Percentiles rank a stretch among this genome's conserved stretches.
phyloP scores from a whole-genome alignment of 2,113 vertebrate species.

The Isurus oxyrinchus region DNA sequence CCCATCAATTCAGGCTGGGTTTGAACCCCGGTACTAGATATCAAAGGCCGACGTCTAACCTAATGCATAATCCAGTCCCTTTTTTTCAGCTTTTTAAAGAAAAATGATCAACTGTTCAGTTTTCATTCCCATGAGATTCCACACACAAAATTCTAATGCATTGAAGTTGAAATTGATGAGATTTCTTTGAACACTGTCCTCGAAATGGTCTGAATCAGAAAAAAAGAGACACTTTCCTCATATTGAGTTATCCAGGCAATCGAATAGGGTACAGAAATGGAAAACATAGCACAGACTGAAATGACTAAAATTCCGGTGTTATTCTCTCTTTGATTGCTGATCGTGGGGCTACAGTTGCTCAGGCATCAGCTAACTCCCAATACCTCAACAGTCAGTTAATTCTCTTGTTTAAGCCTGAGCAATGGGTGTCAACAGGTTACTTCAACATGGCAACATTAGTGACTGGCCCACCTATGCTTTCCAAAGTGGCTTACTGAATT shows the following conservation, averaged over 20 bases:
- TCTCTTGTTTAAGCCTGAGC: not conserved
- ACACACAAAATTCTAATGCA: not conserved
- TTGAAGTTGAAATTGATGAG: not conserved
- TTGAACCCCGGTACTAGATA: not conserved
- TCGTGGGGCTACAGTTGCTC: not conserved
- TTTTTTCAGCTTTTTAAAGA: not conserved
- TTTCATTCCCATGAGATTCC: not conserved
- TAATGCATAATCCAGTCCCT: not conserved
- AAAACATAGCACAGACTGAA: not conserved
- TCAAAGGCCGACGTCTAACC: not conserved
- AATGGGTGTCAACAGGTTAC: not conserved
- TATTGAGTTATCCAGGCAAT: not conserved
- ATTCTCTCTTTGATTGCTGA: not conserved
- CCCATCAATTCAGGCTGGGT: not conserved
- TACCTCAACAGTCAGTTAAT: not conserved
- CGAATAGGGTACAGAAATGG: not conserved
- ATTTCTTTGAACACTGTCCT: not conserved
- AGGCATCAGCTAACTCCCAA: not conserved
- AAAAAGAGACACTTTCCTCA: not conserved
- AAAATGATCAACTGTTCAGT: not conserved
- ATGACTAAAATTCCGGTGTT: not conserved
- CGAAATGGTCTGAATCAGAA: not conserved
- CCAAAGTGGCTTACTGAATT: not conserved
- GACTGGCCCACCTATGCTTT: not conserved
- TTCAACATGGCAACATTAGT: not conserved